These are phyloP conservation scores for Corythornis vintsioides DNA, from an alignment of 2,113 vertebrate species.

Conservation along the genomic window DNA sequence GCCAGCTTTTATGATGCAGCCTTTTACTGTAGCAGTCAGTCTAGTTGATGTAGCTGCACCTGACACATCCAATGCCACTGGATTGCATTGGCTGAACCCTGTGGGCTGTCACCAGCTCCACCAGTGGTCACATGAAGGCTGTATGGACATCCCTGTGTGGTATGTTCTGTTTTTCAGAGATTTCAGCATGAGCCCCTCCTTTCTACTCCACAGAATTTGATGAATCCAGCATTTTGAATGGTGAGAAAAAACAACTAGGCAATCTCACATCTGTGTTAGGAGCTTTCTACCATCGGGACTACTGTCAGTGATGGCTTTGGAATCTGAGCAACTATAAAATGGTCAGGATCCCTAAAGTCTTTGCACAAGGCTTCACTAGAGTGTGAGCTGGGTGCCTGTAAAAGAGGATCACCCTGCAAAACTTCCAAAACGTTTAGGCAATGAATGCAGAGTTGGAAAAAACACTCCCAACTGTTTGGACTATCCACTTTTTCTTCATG, in stretches of 20 bases:
- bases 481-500: background rate
- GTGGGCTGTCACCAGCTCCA: background rate
- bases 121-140: background rate
- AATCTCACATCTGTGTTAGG: accelerated
- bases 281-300: background rate
- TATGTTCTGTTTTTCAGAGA: background rate
- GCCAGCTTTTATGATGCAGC: background rate
- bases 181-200: background rate
- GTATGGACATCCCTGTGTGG: accelerated
- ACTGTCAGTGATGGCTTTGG: background rate
- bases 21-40: accelerated
- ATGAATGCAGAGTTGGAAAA: background rate
- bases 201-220: background rate
- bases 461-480: background rate
- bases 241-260: background rate
- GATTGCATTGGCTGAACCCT: accelerated
- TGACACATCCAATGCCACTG: background rate
- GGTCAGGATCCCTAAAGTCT: background rate
- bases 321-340: background rate
- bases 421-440: background rate
- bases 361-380: background rate
- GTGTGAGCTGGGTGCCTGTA: background rate
- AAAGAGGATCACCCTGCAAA: background rate
- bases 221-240: background rate
- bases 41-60: background rate